A percentile compares a stretch with the other conserved stretches of the same genome.
Evolutionary conservation across 2,888 invertebrate species (phyloP).

Genomic region (Microchrysa polita): DNA sequence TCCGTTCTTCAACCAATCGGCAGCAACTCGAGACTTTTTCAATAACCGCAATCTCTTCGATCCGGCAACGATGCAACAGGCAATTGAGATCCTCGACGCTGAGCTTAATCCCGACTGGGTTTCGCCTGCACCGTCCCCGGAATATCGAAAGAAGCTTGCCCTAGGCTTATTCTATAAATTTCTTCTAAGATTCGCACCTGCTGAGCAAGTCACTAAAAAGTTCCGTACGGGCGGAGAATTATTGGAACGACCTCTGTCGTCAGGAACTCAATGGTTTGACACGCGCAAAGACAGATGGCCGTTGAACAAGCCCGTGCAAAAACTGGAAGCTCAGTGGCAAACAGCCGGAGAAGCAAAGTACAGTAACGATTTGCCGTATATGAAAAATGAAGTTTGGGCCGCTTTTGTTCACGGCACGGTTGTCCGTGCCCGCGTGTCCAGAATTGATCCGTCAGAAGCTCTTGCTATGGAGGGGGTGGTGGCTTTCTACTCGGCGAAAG

Average conservation of each 20-base stretch:
- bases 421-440: conserved; percentile 68
- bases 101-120: conserved; percentile 73
- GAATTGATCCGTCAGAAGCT: conserved; percentile 70
- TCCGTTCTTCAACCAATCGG: conserved; percentile 66
- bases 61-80: conserved; percentile 65
- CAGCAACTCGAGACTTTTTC: conserved; percentile 65
- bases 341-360: conserved; percentile 82
- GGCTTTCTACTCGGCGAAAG: conserved; percentile 43
- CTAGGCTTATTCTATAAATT: conserved; percentile 83
- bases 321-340: conserved; percentile 76
- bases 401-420: conserved; percentile 73
- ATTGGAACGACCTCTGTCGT: conserved; percentile 72
- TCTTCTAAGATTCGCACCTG: conserved; percentile 69
- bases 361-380: conserved; percentile 75
- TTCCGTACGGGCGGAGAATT: conserved; percentile 69
- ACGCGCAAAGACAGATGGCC: conserved; percentile 77
- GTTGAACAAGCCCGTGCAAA: conserved; percentile 77
- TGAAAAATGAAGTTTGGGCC: conserved; percentile 71
- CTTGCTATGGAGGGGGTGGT: conserved; percentile 52
- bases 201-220: conserved; percentile 64
- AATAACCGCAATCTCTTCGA: conserved; percentile 65
- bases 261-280: conserved; percentile 76
- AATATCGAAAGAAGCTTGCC: conserved; percentile 76
- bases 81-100: conserved; percentile 66
- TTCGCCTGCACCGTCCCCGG: conserved; percentile 74